Percentiles rank a stretch among this genome's conserved stretches.
phyloP scores from a whole-genome alignment of 2,797 vertebrate species.

The Onychomys torridus region DNA sequence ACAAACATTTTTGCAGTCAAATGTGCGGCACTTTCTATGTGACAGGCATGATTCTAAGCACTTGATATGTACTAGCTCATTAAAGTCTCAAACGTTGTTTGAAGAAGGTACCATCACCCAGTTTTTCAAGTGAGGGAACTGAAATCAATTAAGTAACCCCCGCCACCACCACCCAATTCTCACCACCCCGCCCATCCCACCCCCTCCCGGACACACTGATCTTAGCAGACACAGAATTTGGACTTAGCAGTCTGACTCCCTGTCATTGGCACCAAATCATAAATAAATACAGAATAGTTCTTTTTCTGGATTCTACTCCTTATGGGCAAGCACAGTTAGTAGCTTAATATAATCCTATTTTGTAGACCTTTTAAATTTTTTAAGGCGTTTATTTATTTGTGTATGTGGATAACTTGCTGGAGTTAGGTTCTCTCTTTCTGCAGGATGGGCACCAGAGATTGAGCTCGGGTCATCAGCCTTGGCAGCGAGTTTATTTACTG shows the following conservation, averaged over 20 bases:
- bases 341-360: slow-evolving; percentile 16
- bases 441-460: background rate
- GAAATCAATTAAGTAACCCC: slow-evolving; percentile 29
- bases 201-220: background rate
- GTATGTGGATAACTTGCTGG: background rate
- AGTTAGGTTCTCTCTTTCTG: background rate
- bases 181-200: too few species aligned
- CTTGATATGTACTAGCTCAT: background rate
- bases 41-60: slow-evolving; percentile 1
- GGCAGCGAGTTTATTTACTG: background rate
- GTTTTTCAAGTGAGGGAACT: slow-evolving; percentile 6
- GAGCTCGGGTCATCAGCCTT: background rate
- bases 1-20: slow-evolving; percentile 5
- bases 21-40: background rate
- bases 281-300: background rate
- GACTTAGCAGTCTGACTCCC: background rate
- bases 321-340: background rate
- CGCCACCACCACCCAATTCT: too few species aligned
- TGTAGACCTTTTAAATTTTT: slow-evolving; percentile 6
- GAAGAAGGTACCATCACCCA: background rate
- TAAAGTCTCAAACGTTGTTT: background rate
- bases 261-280: slow-evolving; percentile 6
- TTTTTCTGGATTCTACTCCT: background rate
- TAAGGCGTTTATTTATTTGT: background rate
- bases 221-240: slow-evolving; percentile 15